These are phyloP conservation scores for Kryptolebias ocellatus DNA, from an alignment of 2,797 vertebrate genomes.

Conservation along the genomic window DNA sequence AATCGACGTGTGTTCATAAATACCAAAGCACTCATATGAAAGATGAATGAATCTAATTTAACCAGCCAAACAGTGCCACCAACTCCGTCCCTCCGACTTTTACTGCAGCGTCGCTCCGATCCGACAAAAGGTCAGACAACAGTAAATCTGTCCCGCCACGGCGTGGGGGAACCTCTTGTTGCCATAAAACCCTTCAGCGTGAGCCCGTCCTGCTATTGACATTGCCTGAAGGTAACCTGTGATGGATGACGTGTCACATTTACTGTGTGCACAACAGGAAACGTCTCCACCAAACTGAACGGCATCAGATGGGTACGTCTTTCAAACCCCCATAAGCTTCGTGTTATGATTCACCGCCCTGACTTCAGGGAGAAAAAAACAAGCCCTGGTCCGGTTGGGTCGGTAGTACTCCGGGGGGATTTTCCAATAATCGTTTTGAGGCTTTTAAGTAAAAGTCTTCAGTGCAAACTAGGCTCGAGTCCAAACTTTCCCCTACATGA, in stretches of 20 bases:
- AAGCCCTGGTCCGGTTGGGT: conserved; percentile 44
- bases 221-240: conserved; percentile 33
- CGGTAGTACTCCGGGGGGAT: conserved; percentile 11
- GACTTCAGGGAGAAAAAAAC: conserved; percentile 50
- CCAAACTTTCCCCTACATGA: not conserved
- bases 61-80: not conserved
- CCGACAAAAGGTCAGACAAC: not conserved
- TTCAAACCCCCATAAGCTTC: conserved; percentile 46
- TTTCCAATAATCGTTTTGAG: conserved; percentile 25
- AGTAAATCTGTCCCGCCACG: conserved; percentile 7
- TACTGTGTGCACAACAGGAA: conserved; percentile 34
- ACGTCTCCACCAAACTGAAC: conserved; percentile 19
- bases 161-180: not conserved
- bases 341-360: conserved; percentile 59
- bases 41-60: not conserved
- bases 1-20: not conserved
- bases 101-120: too few species aligned
- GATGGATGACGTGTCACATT: conserved; percentile 30
- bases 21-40: not conserved
- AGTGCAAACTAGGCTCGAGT: not conserved
- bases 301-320: conserved; percentile 11
- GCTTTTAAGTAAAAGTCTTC: conserved; percentile 7
- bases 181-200: conserved; percentile 11
- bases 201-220: conserved; percentile 8
- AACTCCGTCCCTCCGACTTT: too few species aligned